Base-by-base conservation (phyloP, 2,888 invertebrate genomes). In the Cantharis flavilabris region DNA sequence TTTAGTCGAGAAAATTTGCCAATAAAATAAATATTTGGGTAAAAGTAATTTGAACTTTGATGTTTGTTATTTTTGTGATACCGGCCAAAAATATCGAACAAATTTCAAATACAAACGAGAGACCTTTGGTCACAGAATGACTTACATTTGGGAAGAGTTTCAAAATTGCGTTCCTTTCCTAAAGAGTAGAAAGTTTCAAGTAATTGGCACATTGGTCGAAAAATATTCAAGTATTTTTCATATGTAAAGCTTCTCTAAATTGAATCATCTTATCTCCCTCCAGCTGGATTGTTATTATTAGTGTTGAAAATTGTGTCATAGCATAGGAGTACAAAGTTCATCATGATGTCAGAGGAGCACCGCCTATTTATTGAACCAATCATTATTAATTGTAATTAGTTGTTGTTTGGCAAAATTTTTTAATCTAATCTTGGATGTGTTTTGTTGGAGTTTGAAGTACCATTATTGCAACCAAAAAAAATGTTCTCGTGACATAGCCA, bases 361-460 rank as follows among this genome's bases (percentile, higher is more conserved):
- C 65, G 65, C 65, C 65, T 26, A 67, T 67, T 23, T 67, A 67
- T 67, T 67, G 26, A 26, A 67, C 65, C 65, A 67, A 67, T 67
- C 65, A 67, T n/a, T n/a, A 7, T 30, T 49, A 49, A 49, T 33
- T 49, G 49, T 13, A 49, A 49, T 49, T 49, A n/a, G n/a, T n/a
- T 49, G 49, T 49, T n/a, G 49, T 49, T n/a, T 49, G 7, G n/a
- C 49, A 49, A 49, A 20, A n/a, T 7, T 49, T 49, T 49, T 49
- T 49, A 49, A 7, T 49, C n/a, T 49, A 7, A 49, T 49, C 49
- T 49, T 23, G 4, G n/a, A 1, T 2, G n/a, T 33, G 33, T 33
- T 33, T 33, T 33, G 13, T 33, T 49, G 49, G 49, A 49, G n/a
- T 49, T 49, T 49, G 49, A 49, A n/a, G n/a, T 49, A 49, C 5